Evolutionary conservation across 2,888 invertebrate genomes (phyloP).

Genomic region (Lydus trimaculatus): DNA sequence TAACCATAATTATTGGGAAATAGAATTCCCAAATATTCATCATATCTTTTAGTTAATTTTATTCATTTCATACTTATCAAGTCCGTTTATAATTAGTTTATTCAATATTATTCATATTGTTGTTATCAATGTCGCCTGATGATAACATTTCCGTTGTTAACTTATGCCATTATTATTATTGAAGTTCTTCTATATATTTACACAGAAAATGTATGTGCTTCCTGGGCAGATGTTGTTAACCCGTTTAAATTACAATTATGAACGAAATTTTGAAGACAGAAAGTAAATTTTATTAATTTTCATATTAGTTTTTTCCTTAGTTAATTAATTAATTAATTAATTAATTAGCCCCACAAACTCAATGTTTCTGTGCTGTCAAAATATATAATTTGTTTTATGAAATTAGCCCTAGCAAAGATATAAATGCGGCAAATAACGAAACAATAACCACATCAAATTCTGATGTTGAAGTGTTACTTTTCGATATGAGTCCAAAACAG

Average conservation of each 20-base stretch:
- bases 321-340: no score
- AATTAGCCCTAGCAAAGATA: not conserved
- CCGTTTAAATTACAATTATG: not conserved
- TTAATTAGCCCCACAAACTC: no score
- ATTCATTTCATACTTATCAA: not conserved
- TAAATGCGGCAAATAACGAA: slow-evolving; percentile 17
- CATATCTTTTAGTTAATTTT: not conserved
- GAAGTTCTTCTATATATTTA: not conserved
- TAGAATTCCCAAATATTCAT: not conserved
- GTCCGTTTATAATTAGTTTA: not conserved
- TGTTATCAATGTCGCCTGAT: not conserved
- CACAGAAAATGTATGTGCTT: not conserved
- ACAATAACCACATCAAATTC: slow-evolving; percentile 13
- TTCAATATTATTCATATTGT: not conserved
- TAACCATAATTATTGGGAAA: not conserved
- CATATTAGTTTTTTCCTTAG: no score
- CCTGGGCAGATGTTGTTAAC: not conserved
- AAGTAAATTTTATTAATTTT: slow-evolving; percentile 4
- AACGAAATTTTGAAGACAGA: not conserved
- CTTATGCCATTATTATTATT: not conserved
- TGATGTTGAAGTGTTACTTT: slow-evolving; percentile 42
- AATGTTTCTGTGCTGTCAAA: no score
- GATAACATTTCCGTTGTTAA: slow-evolving; percentile 18
- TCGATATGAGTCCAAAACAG: slow-evolving; percentile 41
- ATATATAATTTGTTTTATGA: no score